Base-by-base conservation (phyloP, 92 coral and sea anemone species). In the Porites divaricata region DNA sequence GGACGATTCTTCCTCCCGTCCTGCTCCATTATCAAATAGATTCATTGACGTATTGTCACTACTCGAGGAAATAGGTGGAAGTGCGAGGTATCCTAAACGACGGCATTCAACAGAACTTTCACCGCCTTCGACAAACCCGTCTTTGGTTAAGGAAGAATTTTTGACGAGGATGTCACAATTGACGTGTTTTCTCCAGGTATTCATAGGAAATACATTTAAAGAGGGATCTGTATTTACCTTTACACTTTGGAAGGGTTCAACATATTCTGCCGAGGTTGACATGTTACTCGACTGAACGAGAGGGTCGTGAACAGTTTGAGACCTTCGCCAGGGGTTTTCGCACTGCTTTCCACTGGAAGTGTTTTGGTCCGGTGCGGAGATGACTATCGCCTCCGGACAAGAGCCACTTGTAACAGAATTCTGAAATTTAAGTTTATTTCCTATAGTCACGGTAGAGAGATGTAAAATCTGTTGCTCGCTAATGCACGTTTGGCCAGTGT, bases 161-260 rank as follows among this genome's bases (percentile, higher is more conserved):
- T 26, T 17, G 6, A n/a, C 52, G 19, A 45, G 76, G 45, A 12
- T 54, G 52, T 54, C 51, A 26, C 26, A 25, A 67, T 24, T 26
- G 28, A 14, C 16, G 21, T 26, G 26, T 66, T 67, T 79, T 79
- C 50, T 53, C 45, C 35, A 51, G 14, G 24, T 64, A 52, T 79
- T 65, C 15, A 68, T 25, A 14, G 50, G 56, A 20, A 53, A 15
- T 62, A 67, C 54, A 28, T 35, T 45, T 25, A 26, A 1, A 8
- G 85, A 67, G 9, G n/a, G 76, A n/a, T 54, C 74, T 8, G 53
- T 19, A 17, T 67, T 28, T 24, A 28, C 17, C 24, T 66, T 35
- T 56, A 56, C 26, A n/a, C 57, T 69, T 57, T 64, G 64, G 53
- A 56, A 67, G 20, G 69, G 56, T 57, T 80, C n/a, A 41, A 53